phyloP scores from a whole-genome alignment of 2,113 vertebrate species.

The Paracyprichromis sp. region DNA sequence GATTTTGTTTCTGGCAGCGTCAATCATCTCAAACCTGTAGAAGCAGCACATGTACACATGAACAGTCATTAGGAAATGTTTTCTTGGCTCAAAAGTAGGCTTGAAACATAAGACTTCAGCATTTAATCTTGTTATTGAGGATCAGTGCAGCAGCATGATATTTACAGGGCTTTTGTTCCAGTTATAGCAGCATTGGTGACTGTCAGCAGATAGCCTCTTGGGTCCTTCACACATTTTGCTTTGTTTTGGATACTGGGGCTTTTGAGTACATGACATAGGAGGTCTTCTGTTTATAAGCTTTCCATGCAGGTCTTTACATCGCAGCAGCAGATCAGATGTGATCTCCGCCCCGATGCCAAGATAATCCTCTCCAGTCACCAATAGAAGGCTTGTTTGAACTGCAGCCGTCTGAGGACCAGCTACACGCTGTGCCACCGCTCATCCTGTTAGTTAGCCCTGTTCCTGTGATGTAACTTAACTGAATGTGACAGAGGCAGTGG shows the following conservation, averaged over 20 bases:
- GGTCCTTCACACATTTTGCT: neutral
- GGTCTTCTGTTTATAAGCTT: neutral
- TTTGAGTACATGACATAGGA: neutral
- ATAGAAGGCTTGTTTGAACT: constrained; percentile 34
- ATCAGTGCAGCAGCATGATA: neutral
- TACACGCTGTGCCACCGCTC: neutral
- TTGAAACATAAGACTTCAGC: neutral
- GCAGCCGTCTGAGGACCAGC: neutral
- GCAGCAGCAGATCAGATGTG: constrained; percentile 15
- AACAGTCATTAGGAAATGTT: neutral
- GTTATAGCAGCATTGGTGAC: neutral
- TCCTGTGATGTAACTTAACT: constrained; percentile 17
- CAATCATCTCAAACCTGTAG: constrained; percentile 79
- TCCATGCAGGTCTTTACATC: constrained; percentile 7
- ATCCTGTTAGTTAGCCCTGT: constrained; percentile 7
- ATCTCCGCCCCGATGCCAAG: constrained; percentile 20
- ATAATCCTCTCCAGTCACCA: constrained; percentile 34
- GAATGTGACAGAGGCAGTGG: constrained; percentile 1
- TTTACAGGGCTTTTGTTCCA: neutral
- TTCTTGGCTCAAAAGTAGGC: neutral
- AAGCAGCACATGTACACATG: neutral
- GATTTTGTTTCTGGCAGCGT: constrained; percentile 78
- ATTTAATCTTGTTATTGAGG: neutral
- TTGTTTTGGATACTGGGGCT: neutral
- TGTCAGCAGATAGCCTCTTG: neutral